phyloP scores from a whole-genome alignment of 1,140 invertebrate species.

The Zophobas atratus region DNA sequence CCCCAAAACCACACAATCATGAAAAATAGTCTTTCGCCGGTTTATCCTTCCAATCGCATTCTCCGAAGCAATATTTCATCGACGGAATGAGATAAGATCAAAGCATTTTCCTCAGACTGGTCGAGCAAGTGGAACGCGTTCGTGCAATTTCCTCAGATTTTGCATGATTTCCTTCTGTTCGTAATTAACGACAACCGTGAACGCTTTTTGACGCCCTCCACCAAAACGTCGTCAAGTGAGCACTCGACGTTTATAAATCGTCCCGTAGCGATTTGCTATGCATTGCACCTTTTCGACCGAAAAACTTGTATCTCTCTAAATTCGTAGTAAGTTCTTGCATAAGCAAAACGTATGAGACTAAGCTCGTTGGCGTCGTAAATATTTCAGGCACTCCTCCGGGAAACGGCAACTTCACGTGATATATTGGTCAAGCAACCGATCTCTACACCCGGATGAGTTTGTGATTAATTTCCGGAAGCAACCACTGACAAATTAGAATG shows the following conservation, averaged over 20 bases:
- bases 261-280: no score
- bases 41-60: neutral
- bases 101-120: constrained; percentile 2
- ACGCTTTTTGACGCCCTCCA: no score
- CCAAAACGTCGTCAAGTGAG: no score
- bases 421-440: constrained; percentile 35
- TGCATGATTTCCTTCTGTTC: neutral
- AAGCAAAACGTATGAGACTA: neutral
- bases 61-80: constrained; percentile 6
- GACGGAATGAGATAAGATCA: neutral
- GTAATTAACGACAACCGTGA: neutral
- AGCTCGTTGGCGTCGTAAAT: constrained; percentile 15
- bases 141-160: constrained; percentile 8
- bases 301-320: neutral
- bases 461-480: constrained; percentile 24
- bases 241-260: no score
- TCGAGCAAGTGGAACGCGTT: neutral
- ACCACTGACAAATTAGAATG: constrained; percentile 14
- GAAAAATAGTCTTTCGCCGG: constrained; percentile 3
- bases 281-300: no score
- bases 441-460: constrained; percentile 22
- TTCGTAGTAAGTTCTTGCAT: constrained; percentile 8
- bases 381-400: constrained; percentile 26
- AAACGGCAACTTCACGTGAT: constrained; percentile 23
- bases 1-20: neutral